Evolutionary conservation across 2,888 invertebrate genomes (phyloP).

Genomic region (Troilus luridus): DNA sequence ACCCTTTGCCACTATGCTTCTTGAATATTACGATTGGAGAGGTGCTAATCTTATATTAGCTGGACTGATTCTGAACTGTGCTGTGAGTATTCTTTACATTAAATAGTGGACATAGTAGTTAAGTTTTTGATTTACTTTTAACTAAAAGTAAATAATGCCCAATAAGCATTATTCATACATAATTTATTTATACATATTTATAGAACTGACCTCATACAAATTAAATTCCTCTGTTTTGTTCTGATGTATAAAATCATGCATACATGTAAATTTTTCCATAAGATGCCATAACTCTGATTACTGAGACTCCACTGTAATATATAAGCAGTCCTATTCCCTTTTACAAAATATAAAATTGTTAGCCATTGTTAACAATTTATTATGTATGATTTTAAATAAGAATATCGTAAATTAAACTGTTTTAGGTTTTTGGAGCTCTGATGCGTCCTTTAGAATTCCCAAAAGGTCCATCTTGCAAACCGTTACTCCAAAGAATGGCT

Average conservation of each 20-base stretch:
- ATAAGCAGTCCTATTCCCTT: too few species aligned
- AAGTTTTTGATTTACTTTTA: not conserved
- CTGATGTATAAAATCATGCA: too few species aligned
- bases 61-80: constrained; percentile 93
- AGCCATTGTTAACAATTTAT: not conserved
- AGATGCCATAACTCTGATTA: too few species aligned
- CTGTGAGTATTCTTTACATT: constrained; percentile 72
- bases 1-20: constrained; percentile 85
- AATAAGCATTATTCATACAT: not conserved
- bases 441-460: constrained; percentile 87
- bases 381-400: not conserved
- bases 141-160: not conserved
- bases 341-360: too few species aligned
- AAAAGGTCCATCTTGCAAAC: constrained; percentile 79
- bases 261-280: too few species aligned
- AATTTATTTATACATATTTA: not conserved
- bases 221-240: too few species aligned
- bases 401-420: not conserved
- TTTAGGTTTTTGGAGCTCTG: constrained; percentile 80
- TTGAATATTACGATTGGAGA: constrained; percentile 88
- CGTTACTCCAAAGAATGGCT: constrained; percentile 91
- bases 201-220: too few species aligned
- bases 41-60: constrained; percentile 91
- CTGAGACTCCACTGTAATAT: too few species aligned
- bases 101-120: not conserved